phyloP scores from a whole-genome alignment of 2,113 vertebrate species.

The Turdus rufiventris region DNA sequence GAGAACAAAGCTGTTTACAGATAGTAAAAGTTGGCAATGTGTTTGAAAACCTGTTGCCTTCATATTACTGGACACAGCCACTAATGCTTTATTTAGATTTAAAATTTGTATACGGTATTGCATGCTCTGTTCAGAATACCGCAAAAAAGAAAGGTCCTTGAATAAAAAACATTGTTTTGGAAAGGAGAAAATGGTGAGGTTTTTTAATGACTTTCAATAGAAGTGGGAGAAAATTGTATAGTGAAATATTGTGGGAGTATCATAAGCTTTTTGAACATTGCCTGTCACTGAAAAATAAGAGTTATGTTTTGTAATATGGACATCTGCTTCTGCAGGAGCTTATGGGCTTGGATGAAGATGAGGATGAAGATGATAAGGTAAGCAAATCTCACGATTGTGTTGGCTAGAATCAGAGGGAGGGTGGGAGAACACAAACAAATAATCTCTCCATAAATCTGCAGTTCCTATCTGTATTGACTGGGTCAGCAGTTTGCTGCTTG shows the following conservation, averaged over 20 bases:
- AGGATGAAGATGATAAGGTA: conserved; percentile 96
- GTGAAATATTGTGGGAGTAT: neutral
- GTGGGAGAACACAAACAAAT: neutral
- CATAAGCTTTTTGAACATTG: neutral
- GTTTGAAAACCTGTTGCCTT: conserved; percentile 48
- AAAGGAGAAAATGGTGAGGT: neutral
- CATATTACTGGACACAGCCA: neutral
- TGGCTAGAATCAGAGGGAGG: neutral
- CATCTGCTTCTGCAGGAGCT: conserved; percentile 81
- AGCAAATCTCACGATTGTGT: neutral
- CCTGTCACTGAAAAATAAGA: neutral
- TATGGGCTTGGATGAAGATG: conserved; percentile 85
- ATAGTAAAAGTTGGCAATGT: conserved; percentile 18
- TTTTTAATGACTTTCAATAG: neutral
- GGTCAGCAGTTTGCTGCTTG: neutral
- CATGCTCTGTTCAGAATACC: neutral
- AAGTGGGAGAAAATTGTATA: neutral
- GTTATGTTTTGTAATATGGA: conserved; percentile 9
- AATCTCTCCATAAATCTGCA: neutral
- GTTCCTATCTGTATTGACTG: neutral
- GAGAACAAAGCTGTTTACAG: conserved; percentile 63
- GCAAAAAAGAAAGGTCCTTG: neutral
- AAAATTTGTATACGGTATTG: conserved; percentile 12
- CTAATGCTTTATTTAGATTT: conserved; percentile 46
- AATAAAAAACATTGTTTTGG: neutral